A percentile compares a stretch with the other conserved stretches of the same genome.
Conservation (phyloP, 2,888 invertebrate genomes). For the Cataglyphis albicans region DNA sequence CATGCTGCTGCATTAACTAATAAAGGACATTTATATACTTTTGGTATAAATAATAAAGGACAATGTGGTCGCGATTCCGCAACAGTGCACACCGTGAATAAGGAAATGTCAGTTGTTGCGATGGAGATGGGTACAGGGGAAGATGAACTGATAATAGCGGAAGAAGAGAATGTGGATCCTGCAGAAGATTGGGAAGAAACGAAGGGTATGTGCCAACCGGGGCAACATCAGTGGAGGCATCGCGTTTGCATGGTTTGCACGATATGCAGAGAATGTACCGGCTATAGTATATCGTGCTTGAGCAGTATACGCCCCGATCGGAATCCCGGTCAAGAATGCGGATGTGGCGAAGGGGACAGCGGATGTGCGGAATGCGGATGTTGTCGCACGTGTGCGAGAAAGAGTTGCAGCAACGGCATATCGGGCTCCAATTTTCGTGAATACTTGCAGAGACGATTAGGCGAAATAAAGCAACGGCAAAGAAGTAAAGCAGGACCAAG, state of each 20-base stretch:
- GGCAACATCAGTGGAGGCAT: conserved; percentile 92
- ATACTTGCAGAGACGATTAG: conserved; percentile 88
- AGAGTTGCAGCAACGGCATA: conserved; percentile 87
- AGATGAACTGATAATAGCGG: conserved; percentile 82
- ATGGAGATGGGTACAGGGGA: conserved; percentile 87
- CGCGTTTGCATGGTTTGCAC: conserved; percentile 96
- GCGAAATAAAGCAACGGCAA: conserved; percentile 87
- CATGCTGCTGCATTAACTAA: conserved; percentile 96
- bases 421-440: conserved; percentile 88
- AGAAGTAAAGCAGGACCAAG: conserved; percentile 85
- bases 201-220: conserved; percentile 89
- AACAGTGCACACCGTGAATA: conserved; percentile 86
- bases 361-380: conserved; percentile 97
- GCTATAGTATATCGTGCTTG: conserved; percentile 94
- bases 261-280: conserved; percentile 96
- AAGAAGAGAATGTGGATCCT: conserved; percentile 84
- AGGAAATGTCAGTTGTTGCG: conserved; percentile 86
- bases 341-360: conserved; percentile 98
- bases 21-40: conserved; percentile 96
- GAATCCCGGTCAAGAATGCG: conserved; percentile 90
- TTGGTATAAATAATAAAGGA: conserved; percentile 99
- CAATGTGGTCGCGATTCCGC: conserved; percentile 97
- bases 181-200: conserved; percentile 88
- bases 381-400: conserved; percentile 94
- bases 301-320: conserved; percentile 92